Percentiles rank a stretch among this genome's conserved stretches.
Conservation (phyloP, 2,888 invertebrate genomes). For the Vannuccia rotundouncinata region DNA sequence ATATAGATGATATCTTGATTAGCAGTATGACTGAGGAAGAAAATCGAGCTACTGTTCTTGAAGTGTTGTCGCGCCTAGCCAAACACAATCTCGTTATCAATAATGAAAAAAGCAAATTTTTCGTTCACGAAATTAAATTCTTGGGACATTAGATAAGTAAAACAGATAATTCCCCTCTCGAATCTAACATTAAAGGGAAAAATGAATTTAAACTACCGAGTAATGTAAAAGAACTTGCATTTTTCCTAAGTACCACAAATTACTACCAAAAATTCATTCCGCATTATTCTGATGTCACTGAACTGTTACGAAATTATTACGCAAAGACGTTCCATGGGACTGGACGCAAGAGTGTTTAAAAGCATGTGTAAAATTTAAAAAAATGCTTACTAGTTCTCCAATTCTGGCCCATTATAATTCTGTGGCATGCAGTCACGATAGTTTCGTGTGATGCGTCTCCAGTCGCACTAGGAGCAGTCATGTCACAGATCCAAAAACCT, state of each 20-base stretch:
- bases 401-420: not conserved
- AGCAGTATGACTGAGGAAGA: not conserved
- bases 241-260: not conserved
- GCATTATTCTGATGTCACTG: not conserved
- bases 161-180: not conserved
- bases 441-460: not conserved
- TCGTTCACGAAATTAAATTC: constrained; percentile 7
- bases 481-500: not conserved
- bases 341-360: constrained; percentile 16
- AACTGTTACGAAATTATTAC: constrained; percentile 16
- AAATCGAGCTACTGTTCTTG: not conserved
- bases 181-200: constrained; percentile 10
- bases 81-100: not conserved
- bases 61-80: not conserved
- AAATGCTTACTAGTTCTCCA: not conserved
- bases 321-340: constrained; percentile 29
- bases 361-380: not conserved
- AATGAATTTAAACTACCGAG: not conserved
- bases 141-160: not conserved
- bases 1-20: not conserved
- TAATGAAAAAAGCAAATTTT: not conserved
- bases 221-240: constrained; percentile 1
- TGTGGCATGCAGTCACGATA: not conserved
- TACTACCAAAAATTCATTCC: constrained; percentile 25
- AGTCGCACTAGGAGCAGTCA: not conserved